Conservation (phyloP, 2,113 vertebrate genomes). For the human region DNA sequence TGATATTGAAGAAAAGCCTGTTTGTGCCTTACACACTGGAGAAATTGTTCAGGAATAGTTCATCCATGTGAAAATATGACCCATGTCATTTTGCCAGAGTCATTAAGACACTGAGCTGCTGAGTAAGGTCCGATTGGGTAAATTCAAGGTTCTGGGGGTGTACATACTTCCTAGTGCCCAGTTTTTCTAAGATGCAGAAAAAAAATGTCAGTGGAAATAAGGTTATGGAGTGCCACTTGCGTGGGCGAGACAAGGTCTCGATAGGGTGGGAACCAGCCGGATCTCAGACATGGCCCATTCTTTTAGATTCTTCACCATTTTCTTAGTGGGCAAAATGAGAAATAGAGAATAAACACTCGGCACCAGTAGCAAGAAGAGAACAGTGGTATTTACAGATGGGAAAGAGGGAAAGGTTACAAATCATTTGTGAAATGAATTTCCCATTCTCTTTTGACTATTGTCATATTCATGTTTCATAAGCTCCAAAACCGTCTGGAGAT, state of each 20-base stretch:
- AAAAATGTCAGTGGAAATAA: constrained; percentile 75
- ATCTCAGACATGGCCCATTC: constrained; percentile 73
- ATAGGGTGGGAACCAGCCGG: constrained; percentile 76
- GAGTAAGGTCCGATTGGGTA: constrained; percentile 76
- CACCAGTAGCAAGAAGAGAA: constrained; percentile 21
- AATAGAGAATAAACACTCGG: constrained; percentile 34
- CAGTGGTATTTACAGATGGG: constrained; percentile 64
- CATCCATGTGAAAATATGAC: constrained; percentile 84
- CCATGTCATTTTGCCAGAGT: constrained; percentile 79
- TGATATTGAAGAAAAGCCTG: constrained; percentile 81
- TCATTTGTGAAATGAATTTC: constrained; percentile 55
- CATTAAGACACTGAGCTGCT: constrained; percentile 77
- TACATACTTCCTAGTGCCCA: constrained; percentile 58
- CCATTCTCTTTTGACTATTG: constrained; percentile 58
- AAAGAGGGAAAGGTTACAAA: constrained; percentile 54
- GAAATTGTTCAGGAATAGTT: constrained; percentile 82
- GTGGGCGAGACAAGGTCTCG: constrained; percentile 76
- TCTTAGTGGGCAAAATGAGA: constrained; percentile 59
- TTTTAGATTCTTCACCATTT: constrained; percentile 64
- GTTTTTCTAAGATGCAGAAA: constrained; percentile 64
- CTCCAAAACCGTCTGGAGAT: constrained; percentile 32
- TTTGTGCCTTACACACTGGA: constrained; percentile 82
- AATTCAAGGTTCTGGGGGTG: constrained; percentile 74
- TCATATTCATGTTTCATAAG: constrained; percentile 46
- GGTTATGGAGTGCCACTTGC: constrained; percentile 75